Evolutionary conservation across 2,888 invertebrate species (phyloP).

Genomic region (Melanophora roralis): DNA sequence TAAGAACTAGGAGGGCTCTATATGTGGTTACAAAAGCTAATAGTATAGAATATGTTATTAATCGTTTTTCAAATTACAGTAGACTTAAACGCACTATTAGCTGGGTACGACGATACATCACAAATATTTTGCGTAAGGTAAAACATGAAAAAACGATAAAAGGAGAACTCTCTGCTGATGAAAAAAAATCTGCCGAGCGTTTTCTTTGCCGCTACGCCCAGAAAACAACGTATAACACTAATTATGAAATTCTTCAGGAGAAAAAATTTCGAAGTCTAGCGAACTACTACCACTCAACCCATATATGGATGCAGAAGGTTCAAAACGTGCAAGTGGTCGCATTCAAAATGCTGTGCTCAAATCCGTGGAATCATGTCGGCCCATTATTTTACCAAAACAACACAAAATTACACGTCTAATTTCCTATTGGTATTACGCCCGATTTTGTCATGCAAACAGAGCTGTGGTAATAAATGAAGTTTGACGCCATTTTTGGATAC

Average conservation of each 20-base stretch:
- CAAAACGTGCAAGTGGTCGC: constrained; percentile 3
- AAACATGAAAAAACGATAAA: background rate
- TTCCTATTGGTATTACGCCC: background rate
- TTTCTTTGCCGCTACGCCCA: background rate
- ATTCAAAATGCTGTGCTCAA: too few species aligned
- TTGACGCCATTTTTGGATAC: background rate
- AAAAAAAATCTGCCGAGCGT: background rate
- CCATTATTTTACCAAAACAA: background rate
- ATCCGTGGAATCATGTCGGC: background rate
- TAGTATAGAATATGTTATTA: background rate
- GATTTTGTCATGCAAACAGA: background rate
- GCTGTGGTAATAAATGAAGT: background rate
- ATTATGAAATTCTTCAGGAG: background rate
- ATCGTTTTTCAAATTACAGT: background rate
- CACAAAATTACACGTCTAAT: background rate
- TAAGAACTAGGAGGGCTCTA: background rate
- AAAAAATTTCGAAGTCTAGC: background rate
- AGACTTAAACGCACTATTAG: constrained; percentile 7
- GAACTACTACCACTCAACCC: background rate
- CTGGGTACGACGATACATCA: background rate
- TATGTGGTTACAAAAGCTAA: background rate
- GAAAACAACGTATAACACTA: background rate
- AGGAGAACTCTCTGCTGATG: constrained; percentile 5
- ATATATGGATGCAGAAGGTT: constrained; percentile 1
- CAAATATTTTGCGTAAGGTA: background rate